These are phyloP conservation scores for Andrena trimmerana DNA, from an alignment of 2,888 invertebrate genomes.

Conservation along the genomic window DNA sequence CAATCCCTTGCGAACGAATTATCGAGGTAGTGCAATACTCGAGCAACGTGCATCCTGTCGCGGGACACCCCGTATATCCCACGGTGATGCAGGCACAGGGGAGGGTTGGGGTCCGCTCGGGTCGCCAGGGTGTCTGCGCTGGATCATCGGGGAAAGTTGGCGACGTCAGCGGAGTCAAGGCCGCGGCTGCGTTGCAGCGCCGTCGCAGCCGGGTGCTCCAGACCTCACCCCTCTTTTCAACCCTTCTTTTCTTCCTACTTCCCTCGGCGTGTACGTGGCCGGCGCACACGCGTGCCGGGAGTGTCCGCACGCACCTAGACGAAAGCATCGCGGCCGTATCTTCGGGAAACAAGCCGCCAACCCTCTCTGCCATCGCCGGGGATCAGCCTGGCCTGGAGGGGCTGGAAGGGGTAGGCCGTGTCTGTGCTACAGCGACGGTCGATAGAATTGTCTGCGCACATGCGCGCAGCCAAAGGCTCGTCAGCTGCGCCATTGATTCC, in stretches of 20 bases:
- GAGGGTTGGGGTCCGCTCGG: constrained; percentile 36
- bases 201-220: constrained; percentile 65
- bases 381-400: constrained; percentile 71
- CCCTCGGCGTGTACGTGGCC: constrained; percentile 20
- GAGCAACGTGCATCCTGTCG: neutral
- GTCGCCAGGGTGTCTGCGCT: constrained; percentile 79
- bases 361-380: constrained; percentile 66
- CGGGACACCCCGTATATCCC: constrained; percentile 1
- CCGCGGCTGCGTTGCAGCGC: constrained; percentile 75
- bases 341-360: constrained; percentile 65
- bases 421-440: constrained; percentile 83
- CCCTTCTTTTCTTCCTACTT: constrained; percentile 35
- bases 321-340: constrained; percentile 37
- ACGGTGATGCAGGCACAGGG: neutral
- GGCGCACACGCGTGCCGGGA: neutral
- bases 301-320: neutral
- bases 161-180: constrained; percentile 81
- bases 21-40: too few relatives aligned
- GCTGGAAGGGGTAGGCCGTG: constrained; percentile 81
- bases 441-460: constrained; percentile 85
- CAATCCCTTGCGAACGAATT: too few relatives aligned
- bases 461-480: constrained; percentile 81
- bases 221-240: constrained; percentile 45
- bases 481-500: constrained; percentile 85
- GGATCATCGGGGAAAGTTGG: constrained; percentile 81